These are phyloP conservation scores for Octodon degus DNA, from an alignment of 2,113 vertebrate genomes.

Conservation along the genomic window DNA sequence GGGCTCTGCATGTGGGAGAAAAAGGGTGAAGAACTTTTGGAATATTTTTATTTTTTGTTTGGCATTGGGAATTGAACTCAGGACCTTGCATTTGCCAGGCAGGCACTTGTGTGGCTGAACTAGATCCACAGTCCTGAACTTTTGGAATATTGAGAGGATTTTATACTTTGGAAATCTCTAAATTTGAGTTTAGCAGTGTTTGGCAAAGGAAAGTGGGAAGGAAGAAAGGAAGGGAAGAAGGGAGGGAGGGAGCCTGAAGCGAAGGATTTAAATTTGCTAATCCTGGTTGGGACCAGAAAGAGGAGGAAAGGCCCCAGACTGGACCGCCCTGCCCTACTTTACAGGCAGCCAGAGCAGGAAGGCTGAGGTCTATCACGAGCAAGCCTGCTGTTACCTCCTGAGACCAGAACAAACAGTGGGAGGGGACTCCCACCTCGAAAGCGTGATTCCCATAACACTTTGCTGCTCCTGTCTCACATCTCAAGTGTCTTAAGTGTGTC, in stretches of 20 bases:
- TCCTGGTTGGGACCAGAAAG: conserved; percentile 12
- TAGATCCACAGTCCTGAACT: no score
- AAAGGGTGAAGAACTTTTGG: neutral
- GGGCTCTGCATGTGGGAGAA: neutral
- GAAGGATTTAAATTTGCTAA: conserved; percentile 38
- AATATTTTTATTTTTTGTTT: neutral
- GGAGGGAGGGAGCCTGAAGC: neutral
- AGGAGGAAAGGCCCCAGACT: conserved; percentile 9
- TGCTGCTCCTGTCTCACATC: neutral
- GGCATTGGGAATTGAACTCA: no score
- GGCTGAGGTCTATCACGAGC: conserved; percentile 61
- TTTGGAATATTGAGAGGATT: conserved; percentile 1
- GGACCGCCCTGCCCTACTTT: conserved; percentile 52
- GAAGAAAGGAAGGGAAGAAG: neutral
- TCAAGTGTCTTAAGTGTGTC: conserved; percentile 58
- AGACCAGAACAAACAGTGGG: conserved; percentile 52
- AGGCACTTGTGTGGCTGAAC: no score
- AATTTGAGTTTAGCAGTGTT: conserved; percentile 3
- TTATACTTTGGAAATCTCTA: conserved; percentile 52
- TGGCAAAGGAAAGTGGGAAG: neutral
- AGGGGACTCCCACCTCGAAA: conserved; percentile 37
- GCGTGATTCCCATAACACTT: conserved; percentile 51
- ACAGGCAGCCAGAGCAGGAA: conserved; percentile 68
- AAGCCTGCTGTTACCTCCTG: conserved; percentile 38
- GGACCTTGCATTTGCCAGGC: no score